phyloP scores from a whole-genome alignment of 2,113 vertebrate genomes.

The Phyllopteryx taeniolatus region DNA sequence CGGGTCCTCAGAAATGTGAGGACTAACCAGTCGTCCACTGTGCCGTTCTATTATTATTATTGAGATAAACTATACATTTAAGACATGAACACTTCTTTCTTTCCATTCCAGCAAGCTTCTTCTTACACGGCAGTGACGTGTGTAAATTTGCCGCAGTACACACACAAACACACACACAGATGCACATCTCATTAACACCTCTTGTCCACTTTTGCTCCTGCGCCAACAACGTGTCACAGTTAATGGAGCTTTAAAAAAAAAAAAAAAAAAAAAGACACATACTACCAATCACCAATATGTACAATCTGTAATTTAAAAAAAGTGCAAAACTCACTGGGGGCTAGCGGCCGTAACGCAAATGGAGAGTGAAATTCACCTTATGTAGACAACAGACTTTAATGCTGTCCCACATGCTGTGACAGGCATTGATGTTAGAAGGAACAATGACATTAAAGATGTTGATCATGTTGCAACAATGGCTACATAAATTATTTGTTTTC shows the following conservation, averaged over 20 bases:
- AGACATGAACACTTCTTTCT: background rate
- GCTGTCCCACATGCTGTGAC: conserved; percentile 39
- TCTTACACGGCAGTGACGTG: background rate
- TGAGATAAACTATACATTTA: no score
- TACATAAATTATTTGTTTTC: conserved; percentile 40
- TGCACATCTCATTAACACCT: conserved; percentile 50
- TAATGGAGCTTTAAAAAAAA: conserved; percentile 24
- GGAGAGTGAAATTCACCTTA: conserved; percentile 58
- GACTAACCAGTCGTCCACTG: no score
- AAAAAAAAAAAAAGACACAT: conserved; percentile 9
- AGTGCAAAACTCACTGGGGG: conserved; percentile 29
- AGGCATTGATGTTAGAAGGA: conserved; percentile 53
- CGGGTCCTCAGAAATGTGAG: no score
- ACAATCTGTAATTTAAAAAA: conserved; percentile 45
- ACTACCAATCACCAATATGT: conserved; percentile 39
- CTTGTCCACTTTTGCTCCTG: conserved; percentile 36
- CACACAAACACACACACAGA: background rate
- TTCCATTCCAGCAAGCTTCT: background rate
- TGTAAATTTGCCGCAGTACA: background rate
- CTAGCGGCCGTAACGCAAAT: conserved; percentile 35
- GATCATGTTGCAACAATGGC: conserved; percentile 47
- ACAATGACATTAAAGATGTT: conserved; percentile 42
- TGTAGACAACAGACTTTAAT: conserved; percentile 40
- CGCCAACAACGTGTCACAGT: conserved; percentile 51
- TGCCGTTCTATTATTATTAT: no score